Evolutionary conservation across 2,113 vertebrate genomes (phyloP), one percentile per base, ranked within the genome.

Genomic region (Penelope pileata): DNA sequence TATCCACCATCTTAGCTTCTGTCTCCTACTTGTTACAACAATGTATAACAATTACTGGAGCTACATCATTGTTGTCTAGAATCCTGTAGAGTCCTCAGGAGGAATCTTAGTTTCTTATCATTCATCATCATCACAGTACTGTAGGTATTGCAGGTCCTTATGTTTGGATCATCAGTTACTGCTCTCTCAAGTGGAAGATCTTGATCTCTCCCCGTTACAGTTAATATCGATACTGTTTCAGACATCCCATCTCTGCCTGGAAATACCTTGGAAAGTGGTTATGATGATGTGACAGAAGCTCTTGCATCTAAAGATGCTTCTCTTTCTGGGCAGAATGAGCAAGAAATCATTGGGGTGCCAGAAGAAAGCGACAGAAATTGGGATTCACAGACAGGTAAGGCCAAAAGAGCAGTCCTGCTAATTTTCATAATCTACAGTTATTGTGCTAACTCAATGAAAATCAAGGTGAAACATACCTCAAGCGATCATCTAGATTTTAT

Each of bases 211-310:
- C 30, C 19, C 47, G 1, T 60, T 53, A 47, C 1, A 58, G 3
- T 76, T 80, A 85, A 90, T 50, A 53, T 2, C 36, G 69, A 11
- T 67, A 24, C 38, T 77, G 13, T 93, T 95, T 11, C 83, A 96
- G 95, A 88, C 26, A 21, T 38, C 42, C 38, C 38, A 77, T 24
- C 26, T n/a, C 29, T 74, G 32, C 42, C 94, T 83, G 88, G 56
- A 94, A 91, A 80, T 47, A 6, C 42, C 67, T 63, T 70, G 32
- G 88, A 94, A 90, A 54, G 86, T 29, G 40, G 21, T n/a, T 96
- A 96, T 69, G 96, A 96, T 51, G 94, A 96, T 63, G 95, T 1
- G 0, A 54, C 59, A 92, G 90, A 90, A 81, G 64, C 8, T 81
- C 34, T 83, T 86, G 76, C 29, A 63, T 50, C 59, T 81, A 66